Conservation (phyloP, 2,888 invertebrate species). For the Ectobius pallidus region DNA sequence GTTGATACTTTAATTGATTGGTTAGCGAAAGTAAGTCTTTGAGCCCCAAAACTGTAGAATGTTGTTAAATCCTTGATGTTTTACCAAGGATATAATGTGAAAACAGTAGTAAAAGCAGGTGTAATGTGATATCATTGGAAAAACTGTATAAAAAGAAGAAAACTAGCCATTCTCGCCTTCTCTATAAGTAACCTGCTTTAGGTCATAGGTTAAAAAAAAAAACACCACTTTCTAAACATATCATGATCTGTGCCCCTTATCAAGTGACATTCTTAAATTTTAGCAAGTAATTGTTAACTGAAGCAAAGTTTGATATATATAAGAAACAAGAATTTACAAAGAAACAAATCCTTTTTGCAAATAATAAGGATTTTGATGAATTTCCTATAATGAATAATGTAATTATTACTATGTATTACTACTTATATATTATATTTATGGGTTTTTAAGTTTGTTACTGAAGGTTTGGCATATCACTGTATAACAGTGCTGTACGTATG, state of each 20-base stretch:
- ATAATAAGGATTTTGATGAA: constrained; percentile 40
- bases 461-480: constrained; percentile 40
- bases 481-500: constrained; percentile 31
- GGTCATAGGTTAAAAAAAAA: constrained; percentile 59
- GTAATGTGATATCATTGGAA: constrained; percentile 41
- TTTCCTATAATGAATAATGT: constrained; percentile 43
- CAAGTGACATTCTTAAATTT: constrained; percentile 63
- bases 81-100: constrained; percentile 26
- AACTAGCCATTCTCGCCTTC: constrained; percentile 60
- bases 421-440: constrained; percentile 40
- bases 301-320: constrained; percentile 58
- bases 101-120: constrained; percentile 38
- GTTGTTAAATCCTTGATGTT: constrained; percentile 34
- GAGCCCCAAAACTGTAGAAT: constrained; percentile 38
- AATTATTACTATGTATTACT: constrained; percentile 42
- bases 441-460: constrained; percentile 40
- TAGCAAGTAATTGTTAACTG: constrained; percentile 48
- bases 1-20: not conserved
- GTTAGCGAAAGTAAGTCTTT: constrained; percentile 19
- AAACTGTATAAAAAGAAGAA: constrained; percentile 31
- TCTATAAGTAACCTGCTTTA: constrained; percentile 55
- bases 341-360: constrained; percentile 40
- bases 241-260: constrained; percentile 79
- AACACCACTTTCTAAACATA: constrained; percentile 64
- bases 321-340: constrained; percentile 57